phyloP scores from a whole-genome alignment of 2,888 invertebrate genomes.

The Calameuta filiformis region DNA sequence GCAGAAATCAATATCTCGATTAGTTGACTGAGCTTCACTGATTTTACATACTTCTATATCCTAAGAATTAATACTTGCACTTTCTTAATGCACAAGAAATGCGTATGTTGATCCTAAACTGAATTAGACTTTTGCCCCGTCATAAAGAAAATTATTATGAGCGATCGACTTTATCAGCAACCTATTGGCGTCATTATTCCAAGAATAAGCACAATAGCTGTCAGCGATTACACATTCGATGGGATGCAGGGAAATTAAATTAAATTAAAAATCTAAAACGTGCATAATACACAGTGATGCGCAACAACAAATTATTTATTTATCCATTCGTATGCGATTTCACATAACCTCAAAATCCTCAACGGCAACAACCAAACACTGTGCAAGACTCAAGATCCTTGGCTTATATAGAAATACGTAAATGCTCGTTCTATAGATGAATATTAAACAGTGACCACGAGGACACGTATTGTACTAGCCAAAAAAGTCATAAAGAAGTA shows the following conservation, averaged over 20 bases:
- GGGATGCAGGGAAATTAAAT: not conserved
- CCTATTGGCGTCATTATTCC: not conserved
- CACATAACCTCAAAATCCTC: not conserved
- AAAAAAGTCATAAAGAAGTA: not conserved
- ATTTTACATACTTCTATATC: not conserved
- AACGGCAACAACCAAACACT: not conserved
- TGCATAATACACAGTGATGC: not conserved
- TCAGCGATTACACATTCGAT: not conserved
- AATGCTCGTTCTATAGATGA: not conserved
- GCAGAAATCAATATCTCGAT: not conserved
- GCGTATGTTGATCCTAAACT: not conserved
- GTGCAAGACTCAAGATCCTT: not conserved
- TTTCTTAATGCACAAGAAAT: not conserved
- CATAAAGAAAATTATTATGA: not conserved
- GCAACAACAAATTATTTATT: not conserved
- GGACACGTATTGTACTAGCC: not conserved
- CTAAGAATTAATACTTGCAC: not conserved
- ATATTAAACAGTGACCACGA: not conserved
- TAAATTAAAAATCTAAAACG: not conserved
- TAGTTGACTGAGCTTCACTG: not conserved
- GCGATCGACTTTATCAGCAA: not conserved
- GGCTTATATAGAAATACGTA: not conserved
- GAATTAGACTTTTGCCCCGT: not conserved
- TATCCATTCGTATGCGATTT: not conserved
- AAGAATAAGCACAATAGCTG: not conserved